Conservation (phyloP, 2,113 vertebrate genomes). For the Mionectes macconnelli region DNA sequence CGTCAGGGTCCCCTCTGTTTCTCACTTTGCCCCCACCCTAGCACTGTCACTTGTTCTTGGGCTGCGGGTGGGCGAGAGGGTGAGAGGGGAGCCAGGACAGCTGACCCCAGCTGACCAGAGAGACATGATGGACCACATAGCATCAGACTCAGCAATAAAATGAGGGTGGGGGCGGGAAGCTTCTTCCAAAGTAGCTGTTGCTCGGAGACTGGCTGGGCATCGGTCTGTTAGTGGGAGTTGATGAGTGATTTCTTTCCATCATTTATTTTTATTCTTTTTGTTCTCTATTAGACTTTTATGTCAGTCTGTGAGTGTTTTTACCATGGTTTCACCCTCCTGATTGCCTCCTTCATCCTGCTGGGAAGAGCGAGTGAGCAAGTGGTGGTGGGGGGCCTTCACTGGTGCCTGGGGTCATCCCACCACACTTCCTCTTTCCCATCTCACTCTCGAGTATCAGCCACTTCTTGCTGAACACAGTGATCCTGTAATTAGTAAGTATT, state of each 20-base stretch:
- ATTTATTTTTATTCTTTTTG: not conserved
- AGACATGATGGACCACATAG: not conserved
- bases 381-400: not conserved
- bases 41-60: too few species aligned
- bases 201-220: not conserved
- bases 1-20: not conserved
- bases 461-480: not conserved
- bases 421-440: not conserved
- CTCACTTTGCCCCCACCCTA: not conserved
- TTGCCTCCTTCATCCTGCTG: not conserved
- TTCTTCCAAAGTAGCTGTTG: not conserved
- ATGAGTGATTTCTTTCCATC: not conserved
- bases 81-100: not conserved
- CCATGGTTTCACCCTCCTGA: not conserved
- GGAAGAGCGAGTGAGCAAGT: rapidly evolving
- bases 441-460: not conserved
- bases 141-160: not conserved
- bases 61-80: not conserved
- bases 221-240: not conserved
- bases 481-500: not conserved
- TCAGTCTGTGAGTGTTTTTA: not conserved
- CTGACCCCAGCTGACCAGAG: not conserved
- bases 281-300: not conserved
- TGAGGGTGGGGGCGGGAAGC: not conserved
- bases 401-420: not conserved